Conservation (phyloP, 2,113 vertebrate genomes). For the Chroicocephalus ridibundus region DNA sequence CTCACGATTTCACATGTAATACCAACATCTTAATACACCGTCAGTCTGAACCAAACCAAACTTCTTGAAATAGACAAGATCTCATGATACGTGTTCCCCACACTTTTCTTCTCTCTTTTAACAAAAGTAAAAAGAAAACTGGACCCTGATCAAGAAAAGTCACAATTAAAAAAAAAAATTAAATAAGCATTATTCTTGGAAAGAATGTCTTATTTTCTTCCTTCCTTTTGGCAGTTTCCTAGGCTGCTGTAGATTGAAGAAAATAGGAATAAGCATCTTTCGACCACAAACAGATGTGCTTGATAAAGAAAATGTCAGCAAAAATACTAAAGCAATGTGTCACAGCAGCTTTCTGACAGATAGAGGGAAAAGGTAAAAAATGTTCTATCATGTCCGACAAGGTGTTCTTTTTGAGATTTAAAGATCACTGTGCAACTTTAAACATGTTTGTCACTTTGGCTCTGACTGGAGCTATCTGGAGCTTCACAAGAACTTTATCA, state of each 20-base stretch:
- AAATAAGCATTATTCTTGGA: constrained; percentile 13
- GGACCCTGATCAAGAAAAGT: background rate
- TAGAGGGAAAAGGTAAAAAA: constrained; percentile 96
- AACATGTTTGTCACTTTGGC: constrained; percentile 98
- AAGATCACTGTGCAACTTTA: constrained; percentile 99
- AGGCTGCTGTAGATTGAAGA: constrained; percentile 73
- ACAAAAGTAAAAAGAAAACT: background rate
- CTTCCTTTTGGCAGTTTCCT: constrained; percentile 57
- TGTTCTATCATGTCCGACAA: constrained; percentile 99
- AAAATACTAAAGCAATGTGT: constrained; percentile 95
- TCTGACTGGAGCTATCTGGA: constrained; percentile 96
- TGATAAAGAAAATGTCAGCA: constrained; percentile 99
- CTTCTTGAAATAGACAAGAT: background rate
- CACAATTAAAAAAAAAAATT: background rate
- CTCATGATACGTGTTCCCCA: background rate
- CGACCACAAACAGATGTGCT: constrained; percentile 90
- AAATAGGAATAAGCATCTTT: constrained; percentile 87
- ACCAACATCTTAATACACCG: background rate
- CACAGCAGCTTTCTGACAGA: constrained; percentile 92
- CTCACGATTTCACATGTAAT: background rate
- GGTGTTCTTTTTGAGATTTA: constrained; percentile 99
- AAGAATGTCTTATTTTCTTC: constrained; percentile 77
- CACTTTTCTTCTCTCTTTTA: background rate
- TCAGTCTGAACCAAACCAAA: background rate
- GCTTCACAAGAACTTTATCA: constrained; percentile 99